These are phyloP conservation scores for Tetragnatha montana DNA, from an alignment of 2,888 invertebrate genomes.

Conservation along the genomic window DNA sequence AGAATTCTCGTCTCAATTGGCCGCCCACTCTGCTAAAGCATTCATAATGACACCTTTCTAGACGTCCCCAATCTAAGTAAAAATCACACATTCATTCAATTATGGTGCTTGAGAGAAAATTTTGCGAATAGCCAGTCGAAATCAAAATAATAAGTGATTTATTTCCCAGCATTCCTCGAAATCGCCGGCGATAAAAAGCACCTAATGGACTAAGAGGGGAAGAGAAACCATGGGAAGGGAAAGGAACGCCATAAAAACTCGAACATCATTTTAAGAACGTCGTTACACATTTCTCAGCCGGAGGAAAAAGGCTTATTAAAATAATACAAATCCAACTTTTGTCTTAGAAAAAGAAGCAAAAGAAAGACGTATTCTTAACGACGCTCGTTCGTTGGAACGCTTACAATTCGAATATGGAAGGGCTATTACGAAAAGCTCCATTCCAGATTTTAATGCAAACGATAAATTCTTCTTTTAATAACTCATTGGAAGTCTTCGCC, in stretches of 20 bases:
- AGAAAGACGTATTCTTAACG: conserved; percentile 16
- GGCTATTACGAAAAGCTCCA: background rate
- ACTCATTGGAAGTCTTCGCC: conserved; percentile 38
- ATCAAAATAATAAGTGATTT: background rate
- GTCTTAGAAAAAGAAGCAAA: conserved; percentile 10
- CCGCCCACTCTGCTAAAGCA: no score
- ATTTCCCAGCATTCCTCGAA: background rate
- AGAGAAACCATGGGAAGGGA: conserved; percentile 3
- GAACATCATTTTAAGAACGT: background rate
- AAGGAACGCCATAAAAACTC: conserved; percentile 15
- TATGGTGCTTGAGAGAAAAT: background rate
- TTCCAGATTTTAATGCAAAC: conserved; percentile 41
- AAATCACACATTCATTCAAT: background rate
- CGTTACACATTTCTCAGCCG: conserved; percentile 20
- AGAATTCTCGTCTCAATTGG: no score
- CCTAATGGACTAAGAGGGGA: conserved; percentile 10
- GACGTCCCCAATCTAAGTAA: background rate
- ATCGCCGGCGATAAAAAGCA: conserved; percentile 8
- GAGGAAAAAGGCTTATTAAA: conserved; percentile 37
- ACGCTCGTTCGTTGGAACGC: conserved; percentile 15
- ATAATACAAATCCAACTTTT: conserved; percentile 30
- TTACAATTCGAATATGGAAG: conserved; percentile 30
- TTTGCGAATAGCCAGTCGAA: background rate
- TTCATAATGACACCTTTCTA: no score
- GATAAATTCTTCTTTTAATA: conserved; percentile 56